These are phyloP conservation scores for Cichladusa arquata DNA, from an alignment of 2,113 vertebrate genomes.

Conservation along the genomic window DNA sequence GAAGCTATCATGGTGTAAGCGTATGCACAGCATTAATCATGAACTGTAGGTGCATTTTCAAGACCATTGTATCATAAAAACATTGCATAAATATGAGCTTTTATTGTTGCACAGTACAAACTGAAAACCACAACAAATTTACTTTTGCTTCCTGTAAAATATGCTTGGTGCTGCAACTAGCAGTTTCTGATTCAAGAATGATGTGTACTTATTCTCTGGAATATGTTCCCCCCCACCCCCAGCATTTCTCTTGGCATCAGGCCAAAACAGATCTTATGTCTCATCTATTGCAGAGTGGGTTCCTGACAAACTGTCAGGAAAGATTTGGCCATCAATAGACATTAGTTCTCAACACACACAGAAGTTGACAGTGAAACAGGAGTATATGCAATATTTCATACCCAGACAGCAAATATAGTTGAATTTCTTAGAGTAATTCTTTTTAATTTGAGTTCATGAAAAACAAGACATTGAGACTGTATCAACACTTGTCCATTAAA, in stretches of 20 bases:
- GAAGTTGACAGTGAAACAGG: background rate
- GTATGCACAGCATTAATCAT: background rate
- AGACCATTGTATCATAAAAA: background rate
- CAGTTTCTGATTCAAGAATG: background rate
- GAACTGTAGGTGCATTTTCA: background rate
- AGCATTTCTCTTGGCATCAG: background rate
- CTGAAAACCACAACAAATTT: background rate
- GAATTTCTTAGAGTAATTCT: background rate
- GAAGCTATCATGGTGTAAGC: background rate
- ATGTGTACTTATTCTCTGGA: background rate
- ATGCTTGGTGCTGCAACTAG: background rate
- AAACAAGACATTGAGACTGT: background rate
- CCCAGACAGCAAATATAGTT: background rate
- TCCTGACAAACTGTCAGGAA: conserved; percentile 20
- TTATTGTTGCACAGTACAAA: background rate
- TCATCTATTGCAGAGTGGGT: background rate
- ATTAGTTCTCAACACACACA: background rate
- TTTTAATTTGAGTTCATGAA: background rate
- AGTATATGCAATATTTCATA: background rate
- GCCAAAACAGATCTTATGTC: background rate
- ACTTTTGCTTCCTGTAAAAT: background rate
- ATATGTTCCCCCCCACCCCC: accelerated
- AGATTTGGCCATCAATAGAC: conserved; percentile 9
- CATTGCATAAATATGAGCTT: accelerated
- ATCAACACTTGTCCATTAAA: background rate